Evolutionary conservation across 1,140 invertebrate genomes (phyloP), one percentile per base, ranked within the genome.

Genomic region (Drosophila parvula): DNA sequence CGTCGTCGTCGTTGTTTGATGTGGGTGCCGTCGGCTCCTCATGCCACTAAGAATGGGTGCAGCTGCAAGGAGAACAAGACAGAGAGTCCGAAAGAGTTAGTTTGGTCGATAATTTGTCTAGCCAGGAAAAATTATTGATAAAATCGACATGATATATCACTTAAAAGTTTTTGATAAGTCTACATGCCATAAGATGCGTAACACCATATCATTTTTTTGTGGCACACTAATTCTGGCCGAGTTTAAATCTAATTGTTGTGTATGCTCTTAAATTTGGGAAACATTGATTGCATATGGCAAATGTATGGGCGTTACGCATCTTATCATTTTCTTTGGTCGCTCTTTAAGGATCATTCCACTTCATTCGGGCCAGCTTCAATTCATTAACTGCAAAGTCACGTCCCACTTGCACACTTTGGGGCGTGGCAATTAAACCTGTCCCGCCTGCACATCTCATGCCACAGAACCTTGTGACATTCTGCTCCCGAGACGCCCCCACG

Each of bases 361-460:
- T 1, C 8, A 16, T 1, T 1, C 30, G 10, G 7, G 6, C 11
- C 22, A 27, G 50, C 38, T 63, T 50, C 27, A 50, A 10, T 64
- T 74, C 59, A 75, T 75, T 75, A 74, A 64, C 43, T 36, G 28
- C 59, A 48, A 36, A 75, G 73, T 64, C 73, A 75, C 73, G 73
- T 75, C 34, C 38, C 10, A 27, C 5, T 12, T 28, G 22, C 51
- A 9, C 56, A 28, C 34, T 30, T 65, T 41, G 18, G 43, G 61
- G 14, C 32, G 10, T 18, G 44, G 59, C 51, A 75, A 75, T 75
- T 75, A 75, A 40, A 75, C 18, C 32, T 48, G 51, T 22, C 34
- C 38, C 10, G 41, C 10, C 60, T 22, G n/a, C 34, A 34, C 30
- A 62, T 55, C n/a, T 47, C n/a, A 12, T 28, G 4, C 22, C 30